Evolutionary conservation across 64 coral and sea anemone genomes (phyloP).

Genomic region (Pocillopora damicornis): DNA sequence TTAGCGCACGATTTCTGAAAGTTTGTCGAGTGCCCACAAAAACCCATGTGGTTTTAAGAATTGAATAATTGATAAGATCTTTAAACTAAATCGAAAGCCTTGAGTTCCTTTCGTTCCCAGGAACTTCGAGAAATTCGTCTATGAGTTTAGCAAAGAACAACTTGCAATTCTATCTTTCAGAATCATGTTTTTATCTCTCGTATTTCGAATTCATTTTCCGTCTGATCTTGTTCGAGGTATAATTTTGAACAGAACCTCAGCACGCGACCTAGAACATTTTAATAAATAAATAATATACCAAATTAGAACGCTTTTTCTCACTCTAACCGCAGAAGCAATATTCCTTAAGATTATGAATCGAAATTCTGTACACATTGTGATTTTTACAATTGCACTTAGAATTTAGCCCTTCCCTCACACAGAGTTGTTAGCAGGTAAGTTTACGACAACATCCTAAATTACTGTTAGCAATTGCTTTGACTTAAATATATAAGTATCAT

Average conservation of each 20-base stretch:
- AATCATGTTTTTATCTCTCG: too few relatives aligned
- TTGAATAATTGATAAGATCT: neutral
- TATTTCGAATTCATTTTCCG: too few relatives aligned
- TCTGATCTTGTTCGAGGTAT: neutral
- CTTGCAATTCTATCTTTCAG: too few relatives aligned
- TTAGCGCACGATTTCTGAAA: neutral
- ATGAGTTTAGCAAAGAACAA: neutral
- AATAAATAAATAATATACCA: constrained; percentile 15
- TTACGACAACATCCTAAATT: neutral
- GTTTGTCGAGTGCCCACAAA: neutral
- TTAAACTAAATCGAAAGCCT: neutral
- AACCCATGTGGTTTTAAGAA: neutral
- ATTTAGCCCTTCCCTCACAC: neutral
- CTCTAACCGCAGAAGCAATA: constrained; percentile 9
- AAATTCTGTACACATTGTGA: neutral
- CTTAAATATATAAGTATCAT: too few relatives aligned
- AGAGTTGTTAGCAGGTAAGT: neutral
- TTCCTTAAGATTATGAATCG: constrained; percentile 1
- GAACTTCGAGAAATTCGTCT: neutral
- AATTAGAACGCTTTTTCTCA: neutral
- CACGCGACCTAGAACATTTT: neutral
- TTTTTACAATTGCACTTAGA: constrained; percentile 6
- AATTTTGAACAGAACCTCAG: neutral
- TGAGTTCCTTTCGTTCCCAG: neutral
- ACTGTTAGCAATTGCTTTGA: too few relatives aligned